Conservation (phyloP, 2,113 vertebrate species). For the Prunella fulvescens region DNA sequence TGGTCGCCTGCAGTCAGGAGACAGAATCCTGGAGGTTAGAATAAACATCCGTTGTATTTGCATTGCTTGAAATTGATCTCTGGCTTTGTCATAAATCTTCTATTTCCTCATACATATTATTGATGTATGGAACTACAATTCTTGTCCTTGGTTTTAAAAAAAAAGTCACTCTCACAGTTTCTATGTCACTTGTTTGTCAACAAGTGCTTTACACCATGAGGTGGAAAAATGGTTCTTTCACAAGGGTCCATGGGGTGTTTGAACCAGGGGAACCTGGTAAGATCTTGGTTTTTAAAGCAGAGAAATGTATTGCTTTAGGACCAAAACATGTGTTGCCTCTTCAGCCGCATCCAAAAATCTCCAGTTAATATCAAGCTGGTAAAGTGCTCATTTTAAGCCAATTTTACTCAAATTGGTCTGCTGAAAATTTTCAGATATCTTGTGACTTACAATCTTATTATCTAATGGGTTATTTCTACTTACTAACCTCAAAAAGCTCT, state of each 20-base stretch:
- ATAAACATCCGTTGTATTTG: neutral
- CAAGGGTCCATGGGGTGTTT: neutral
- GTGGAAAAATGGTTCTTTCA: neutral
- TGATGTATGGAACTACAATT: neutral
- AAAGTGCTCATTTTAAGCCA: neutral
- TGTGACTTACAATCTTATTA: neutral
- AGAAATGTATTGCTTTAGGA: neutral
- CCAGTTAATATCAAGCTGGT: neutral
- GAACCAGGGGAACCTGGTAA: neutral
- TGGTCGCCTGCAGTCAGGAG: slow-evolving; percentile 92
- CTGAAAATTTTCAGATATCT: neutral
- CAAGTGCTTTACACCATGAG: neutral
- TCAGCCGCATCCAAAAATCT: neutral
- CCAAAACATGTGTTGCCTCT: neutral
- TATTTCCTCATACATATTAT: neutral
- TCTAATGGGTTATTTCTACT: slow-evolving; percentile 4
- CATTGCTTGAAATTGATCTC: neutral
- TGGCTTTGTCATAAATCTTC: neutral
- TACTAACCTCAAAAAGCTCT: slow-evolving; percentile 11
- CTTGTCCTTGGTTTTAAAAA: neutral
- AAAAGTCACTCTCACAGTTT: neutral
- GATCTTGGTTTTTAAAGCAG: neutral
- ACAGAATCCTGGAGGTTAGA: slow-evolving; percentile 93
- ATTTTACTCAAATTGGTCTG: neutral
- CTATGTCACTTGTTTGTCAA: neutral